Base-by-base conservation (phyloP, 2,113 vertebrate species). In the Gallinago media region DNA sequence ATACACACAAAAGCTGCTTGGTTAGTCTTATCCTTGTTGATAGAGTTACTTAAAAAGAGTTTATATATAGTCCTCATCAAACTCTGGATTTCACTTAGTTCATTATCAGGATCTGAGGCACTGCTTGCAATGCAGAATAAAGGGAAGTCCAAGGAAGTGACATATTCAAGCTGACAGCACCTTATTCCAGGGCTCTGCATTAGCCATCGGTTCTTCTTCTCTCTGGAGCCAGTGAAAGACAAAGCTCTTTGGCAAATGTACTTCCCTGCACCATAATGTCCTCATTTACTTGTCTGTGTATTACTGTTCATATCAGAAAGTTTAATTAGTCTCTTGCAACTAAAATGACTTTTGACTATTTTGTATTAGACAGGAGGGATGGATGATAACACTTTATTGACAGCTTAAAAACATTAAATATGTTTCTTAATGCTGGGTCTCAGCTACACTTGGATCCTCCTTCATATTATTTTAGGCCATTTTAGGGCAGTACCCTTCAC, bases 311-410 rank as follows among this genome's bases (percentile, higher is more conserved):
- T 58, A 88, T 52, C 62, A 67, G 55, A 65, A 25, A 27, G 36
- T 85, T 90, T 93, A 85, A 93, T 96, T 89, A 93, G 93, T 74
- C 76, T 75, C 91, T 86, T 76, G 38, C 58, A 92, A 93, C 74
- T 95, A 56, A 94, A 96, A 95, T 61, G 11, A 93, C 38, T 80
- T 92, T 56, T 27, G 54, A 93, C 50, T 93, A 46, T 86, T 92
- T 87, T 71, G 56, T 55, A 65, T 85, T 29, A 59, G 66, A 72
- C 11, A 62, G 40, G 73, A 75, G 46, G 52, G 79, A 92, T 65
- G 38, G 31, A 65, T 23, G 19, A 49, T 11, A 81, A 47, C 19
- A 27, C 54, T 71, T n/a, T 58, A 59, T 3, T 50, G 49, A 81
- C n/a, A 21, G 70, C 36, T 68, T 72, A 46, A 46, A 82, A 59